Conservation (phyloP, 1,140 invertebrate species). For the Drosophila repletoides region DNA sequence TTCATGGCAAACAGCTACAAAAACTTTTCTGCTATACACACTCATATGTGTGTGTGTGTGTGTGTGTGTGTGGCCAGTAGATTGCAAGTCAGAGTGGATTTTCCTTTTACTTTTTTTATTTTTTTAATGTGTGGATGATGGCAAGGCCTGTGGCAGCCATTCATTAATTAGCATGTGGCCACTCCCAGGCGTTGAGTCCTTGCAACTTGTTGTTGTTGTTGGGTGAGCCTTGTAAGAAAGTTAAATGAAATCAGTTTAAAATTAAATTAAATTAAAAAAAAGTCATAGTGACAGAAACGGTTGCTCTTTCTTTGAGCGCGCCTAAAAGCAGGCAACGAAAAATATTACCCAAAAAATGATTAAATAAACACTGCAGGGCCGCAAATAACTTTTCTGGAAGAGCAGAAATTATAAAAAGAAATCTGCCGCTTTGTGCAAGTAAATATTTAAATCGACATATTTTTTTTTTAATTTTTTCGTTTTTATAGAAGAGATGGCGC, state of each 20-base stretch:
- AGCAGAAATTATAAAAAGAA: slow-evolving; percentile 7
- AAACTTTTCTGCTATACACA: slow-evolving; percentile 16
- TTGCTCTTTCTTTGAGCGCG: slow-evolving; percentile 24
- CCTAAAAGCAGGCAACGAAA: slow-evolving; percentile 5
- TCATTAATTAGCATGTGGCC: slow-evolving; percentile 76
- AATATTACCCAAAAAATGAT: slow-evolving; percentile 27
- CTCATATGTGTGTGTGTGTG: neutral
- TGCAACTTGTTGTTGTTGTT: slow-evolving; percentile 31
- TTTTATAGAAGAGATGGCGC: neutral
- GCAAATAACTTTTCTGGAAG: slow-evolving; percentile 22
- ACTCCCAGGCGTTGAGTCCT: slow-evolving; percentile 56
- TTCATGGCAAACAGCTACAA: slow-evolving; percentile 24
- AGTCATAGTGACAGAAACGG: slow-evolving; percentile 34
- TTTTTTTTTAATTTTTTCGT: slow-evolving; percentile 11
- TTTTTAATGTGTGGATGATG: slow-evolving; percentile 10
- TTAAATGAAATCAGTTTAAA: slow-evolving; percentile 73
- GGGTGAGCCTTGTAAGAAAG: slow-evolving; percentile 33
- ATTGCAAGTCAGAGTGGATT: too few relatives aligned
- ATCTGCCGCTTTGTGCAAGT: slow-evolving; percentile 40
- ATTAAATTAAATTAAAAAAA: slow-evolving; percentile 40
- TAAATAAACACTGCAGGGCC: slow-evolving; percentile 62
- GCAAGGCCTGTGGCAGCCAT: slow-evolving; percentile 50
- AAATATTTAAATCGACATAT: slow-evolving; percentile 74
- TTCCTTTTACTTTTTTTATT: neutral
- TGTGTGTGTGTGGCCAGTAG: neutral